Evolutionary conservation across 2,888 invertebrate species (phyloP).

Genomic region (Thyatira batis): DNA sequence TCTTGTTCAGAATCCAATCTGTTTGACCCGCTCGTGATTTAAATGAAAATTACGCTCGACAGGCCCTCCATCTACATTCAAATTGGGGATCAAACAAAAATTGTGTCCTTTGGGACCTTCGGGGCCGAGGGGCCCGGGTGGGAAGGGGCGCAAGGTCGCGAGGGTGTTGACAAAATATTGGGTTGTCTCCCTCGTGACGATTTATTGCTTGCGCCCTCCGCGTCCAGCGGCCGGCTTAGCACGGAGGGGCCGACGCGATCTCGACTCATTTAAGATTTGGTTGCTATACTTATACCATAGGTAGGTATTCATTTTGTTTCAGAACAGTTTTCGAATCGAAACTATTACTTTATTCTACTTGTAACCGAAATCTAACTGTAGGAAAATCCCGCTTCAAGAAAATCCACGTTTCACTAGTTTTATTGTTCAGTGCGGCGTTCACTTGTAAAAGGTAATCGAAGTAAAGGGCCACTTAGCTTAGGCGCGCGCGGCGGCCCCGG

Average conservation of each 20-base stretch:
- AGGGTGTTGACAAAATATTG: conserved; percentile 15
- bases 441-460: conserved; percentile 9
- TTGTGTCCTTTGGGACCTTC: conserved; percentile 24
- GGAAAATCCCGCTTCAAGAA: no score
- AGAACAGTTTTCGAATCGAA: no score
- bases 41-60: conserved; percentile 48
- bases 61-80: conserved; percentile 51
- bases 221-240: background rate
- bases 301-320: no score
- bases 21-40: conserved; percentile 37
- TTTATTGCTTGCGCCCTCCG: conserved; percentile 28
- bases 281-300: no score
- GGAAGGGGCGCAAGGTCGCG: background rate
- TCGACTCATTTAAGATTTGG: conserved; percentile 14
- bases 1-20: conserved; percentile 33
- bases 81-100: conserved; percentile 62
- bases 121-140: background rate
- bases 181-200: conserved; percentile 25
- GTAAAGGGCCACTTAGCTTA: conserved; percentile 8
- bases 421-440: background rate
- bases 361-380: no score
- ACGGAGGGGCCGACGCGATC: conserved; percentile 13
- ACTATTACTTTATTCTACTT: no score
- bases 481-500: background rate
- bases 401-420: background rate